Percentiles rank a stretch among this genome's conserved stretches.
These are phyloP conservation scores for Mobula birostris DNA, from an alignment of 2,113 vertebrate genomes.

Conservation along the genomic window DNA sequence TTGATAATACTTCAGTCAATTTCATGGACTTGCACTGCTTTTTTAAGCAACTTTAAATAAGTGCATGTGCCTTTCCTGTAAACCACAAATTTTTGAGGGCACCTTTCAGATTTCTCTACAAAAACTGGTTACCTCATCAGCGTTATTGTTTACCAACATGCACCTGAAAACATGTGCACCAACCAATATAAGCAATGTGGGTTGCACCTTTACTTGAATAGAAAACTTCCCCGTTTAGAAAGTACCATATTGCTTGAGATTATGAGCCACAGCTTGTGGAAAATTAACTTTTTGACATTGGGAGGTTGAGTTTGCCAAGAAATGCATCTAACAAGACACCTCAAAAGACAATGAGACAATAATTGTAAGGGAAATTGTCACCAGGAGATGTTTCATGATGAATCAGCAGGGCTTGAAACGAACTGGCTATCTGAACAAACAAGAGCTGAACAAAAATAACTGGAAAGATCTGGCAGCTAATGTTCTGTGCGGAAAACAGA, in stretches of 20 bases:
- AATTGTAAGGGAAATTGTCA: background rate
- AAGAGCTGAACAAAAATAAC: background rate
- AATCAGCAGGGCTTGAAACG: background rate
- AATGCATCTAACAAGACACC: background rate
- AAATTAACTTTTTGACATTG: background rate
- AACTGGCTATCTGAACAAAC: background rate
- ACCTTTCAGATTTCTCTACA: background rate
- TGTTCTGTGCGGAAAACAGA: background rate
- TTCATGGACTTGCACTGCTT: no score
- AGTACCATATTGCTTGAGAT: background rate
- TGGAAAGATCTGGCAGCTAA: background rate
- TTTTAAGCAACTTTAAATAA: no score
- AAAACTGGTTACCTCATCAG: background rate
- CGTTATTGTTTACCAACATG: background rate
- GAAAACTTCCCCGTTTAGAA: background rate
- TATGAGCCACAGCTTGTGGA: background rate
- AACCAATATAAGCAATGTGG: background rate
- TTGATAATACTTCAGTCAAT: no score
- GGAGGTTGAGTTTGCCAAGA: background rate
- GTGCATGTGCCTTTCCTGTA: no score
- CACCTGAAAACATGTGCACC: background rate
- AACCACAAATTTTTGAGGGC: no score
- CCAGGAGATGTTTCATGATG: background rate
- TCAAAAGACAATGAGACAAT: background rate
- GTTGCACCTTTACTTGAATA: background rate